A percentile compares a stretch with the other conserved stretches of the same genome.
phyloP scores from a whole-genome alignment of 2,113 vertebrate species.

The Calypte anna region DNA sequence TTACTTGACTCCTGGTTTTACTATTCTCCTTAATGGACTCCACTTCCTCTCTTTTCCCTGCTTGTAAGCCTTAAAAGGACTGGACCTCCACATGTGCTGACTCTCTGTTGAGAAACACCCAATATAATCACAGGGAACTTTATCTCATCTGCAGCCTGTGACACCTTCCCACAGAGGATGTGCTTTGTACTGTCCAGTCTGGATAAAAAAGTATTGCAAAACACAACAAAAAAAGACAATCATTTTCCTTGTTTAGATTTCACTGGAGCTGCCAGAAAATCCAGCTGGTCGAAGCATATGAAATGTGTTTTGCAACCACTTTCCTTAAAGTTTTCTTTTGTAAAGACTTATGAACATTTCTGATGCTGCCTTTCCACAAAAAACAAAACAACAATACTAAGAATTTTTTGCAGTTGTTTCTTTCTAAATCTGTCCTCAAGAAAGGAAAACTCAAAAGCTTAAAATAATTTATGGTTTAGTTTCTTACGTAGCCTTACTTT shows the following conservation, averaged over 20 bases:
- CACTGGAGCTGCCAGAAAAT: slow-evolving; percentile 51
- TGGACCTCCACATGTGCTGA: slow-evolving; percentile 25
- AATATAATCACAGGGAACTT: slow-evolving; percentile 50
- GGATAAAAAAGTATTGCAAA: slow-evolving; percentile 35
- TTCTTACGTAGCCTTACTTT: rapidly evolving
- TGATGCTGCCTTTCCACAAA: not conserved
- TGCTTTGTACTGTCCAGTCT: slow-evolving; percentile 45
- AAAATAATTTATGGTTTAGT: not conserved
- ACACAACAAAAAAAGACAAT: slow-evolving; percentile 31
- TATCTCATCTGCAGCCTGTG: slow-evolving; percentile 28
- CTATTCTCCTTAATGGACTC: slow-evolving; percentile 50
- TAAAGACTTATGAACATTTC: not conserved
- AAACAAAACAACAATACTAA: not conserved
- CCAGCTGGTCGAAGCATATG: slow-evolving; percentile 47
- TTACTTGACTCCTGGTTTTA: slow-evolving; percentile 58
- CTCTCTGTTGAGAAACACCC: slow-evolving; percentile 33
- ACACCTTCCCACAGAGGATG: slow-evolving; percentile 57
- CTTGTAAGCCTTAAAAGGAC: not conserved
- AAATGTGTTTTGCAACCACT: slow-evolving; percentile 30
- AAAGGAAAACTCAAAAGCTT: not conserved
- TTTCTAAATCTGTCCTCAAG: not conserved
- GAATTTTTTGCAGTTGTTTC: not conserved
- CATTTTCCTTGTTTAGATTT: slow-evolving; percentile 62
- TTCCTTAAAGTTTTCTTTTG: slow-evolving; percentile 34
- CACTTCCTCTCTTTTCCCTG: slow-evolving; percentile 39